Evolutionary conservation across 2,113 vertebrate genomes (phyloP).

Genomic region (Dinomys branickii): DNA sequence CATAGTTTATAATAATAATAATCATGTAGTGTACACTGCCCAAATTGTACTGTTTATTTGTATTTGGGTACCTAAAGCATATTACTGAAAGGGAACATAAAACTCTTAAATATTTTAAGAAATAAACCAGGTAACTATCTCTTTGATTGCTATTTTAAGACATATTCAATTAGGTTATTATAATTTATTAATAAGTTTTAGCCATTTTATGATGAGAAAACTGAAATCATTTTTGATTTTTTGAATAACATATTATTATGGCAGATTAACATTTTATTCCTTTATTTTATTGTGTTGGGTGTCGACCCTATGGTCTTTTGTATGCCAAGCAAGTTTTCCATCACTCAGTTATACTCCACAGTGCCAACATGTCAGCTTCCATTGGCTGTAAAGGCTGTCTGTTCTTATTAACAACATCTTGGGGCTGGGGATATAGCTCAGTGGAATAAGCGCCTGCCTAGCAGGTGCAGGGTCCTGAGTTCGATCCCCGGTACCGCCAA

Average conservation of each 20-base stretch:
- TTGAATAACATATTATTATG: background rate
- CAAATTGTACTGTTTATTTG: conserved; percentile 24
- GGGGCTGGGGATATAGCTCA: no score
- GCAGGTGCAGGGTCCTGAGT: no score
- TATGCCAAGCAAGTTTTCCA: background rate
- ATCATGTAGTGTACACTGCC: background rate
- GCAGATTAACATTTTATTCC: background rate
- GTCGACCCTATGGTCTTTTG: background rate
- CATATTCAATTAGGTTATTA: background rate
- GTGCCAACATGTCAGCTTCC: background rate
- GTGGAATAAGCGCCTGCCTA: no score
- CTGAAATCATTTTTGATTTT: background rate
- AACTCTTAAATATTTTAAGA: background rate
- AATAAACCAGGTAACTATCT: background rate
- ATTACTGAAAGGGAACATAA: conserved; percentile 12
- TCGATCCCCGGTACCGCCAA: no score
- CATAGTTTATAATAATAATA: background rate
- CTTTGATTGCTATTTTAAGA: background rate
- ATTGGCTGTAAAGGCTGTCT: background rate
- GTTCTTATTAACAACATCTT: background rate
- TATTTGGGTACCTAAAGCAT: background rate
- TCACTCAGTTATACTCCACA: background rate
- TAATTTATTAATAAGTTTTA: background rate
- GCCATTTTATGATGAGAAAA: background rate
- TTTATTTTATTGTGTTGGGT: background rate